phyloP scores from a whole-genome alignment of 1,140 invertebrate species.

The Drosophila tsacasi region DNA sequence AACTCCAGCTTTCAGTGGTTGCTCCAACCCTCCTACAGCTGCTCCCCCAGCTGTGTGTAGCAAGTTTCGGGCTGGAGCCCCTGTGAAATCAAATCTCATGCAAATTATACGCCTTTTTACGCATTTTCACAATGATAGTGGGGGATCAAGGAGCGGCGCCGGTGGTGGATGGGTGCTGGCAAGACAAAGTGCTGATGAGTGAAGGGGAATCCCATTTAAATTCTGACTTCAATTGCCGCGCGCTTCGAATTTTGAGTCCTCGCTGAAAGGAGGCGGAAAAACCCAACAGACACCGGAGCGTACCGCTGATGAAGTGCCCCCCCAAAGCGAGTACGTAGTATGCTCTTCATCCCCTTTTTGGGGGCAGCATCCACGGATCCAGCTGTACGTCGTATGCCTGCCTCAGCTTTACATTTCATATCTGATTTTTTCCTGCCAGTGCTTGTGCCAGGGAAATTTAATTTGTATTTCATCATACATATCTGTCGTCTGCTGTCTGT shows the following conservation, averaged over 20 bases:
- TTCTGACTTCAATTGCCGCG: conserved; percentile 66
- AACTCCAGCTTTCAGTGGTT: conserved; percentile 1
- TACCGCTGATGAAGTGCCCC: conserved; percentile 36
- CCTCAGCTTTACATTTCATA: conserved; percentile 76
- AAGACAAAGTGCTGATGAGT: conserved; percentile 51
- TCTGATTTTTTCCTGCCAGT: conserved; percentile 71
- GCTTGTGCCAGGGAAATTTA: conserved; percentile 68
- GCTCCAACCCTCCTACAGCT: not conserved
- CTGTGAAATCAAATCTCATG: conserved; percentile 79
- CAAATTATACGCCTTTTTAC: conserved; percentile 83
- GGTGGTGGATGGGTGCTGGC: no score
- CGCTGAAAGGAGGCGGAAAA: conserved; percentile 7
- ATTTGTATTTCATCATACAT: conserved; percentile 82
- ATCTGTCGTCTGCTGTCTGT: conserved; percentile 51
- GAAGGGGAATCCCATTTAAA: conserved; percentile 57
- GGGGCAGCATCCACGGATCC: not conserved
- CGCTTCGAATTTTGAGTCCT: conserved; percentile 50
- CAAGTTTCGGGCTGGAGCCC: conserved; percentile 39
- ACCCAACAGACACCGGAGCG: conserved; percentile 7
- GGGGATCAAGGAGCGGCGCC: not conserved
- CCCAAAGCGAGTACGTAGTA: not conserved
- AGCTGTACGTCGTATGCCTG: conserved; percentile 34
- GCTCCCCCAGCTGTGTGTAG: conserved; percentile 3
- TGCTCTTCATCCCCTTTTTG: not conserved
- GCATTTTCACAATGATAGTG: conserved; percentile 69